Evolutionary conservation across 1,140 invertebrate genomes (phyloP), one percentile per base, ranked within the genome.

Genomic region (Tetramorium simillimum): DNA sequence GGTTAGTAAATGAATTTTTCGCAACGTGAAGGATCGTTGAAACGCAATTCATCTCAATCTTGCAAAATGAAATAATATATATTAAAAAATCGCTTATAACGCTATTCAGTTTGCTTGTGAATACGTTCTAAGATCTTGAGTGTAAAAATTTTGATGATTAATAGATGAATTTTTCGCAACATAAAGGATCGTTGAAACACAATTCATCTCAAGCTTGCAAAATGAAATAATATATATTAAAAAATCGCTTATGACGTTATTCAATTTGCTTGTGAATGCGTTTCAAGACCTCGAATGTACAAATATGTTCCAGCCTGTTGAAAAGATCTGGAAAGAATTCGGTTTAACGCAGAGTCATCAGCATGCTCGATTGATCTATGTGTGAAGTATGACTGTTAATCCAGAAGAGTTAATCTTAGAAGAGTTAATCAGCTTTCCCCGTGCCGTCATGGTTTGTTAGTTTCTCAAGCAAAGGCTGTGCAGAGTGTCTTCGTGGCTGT

Each of bases 401-500:
- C 33, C 3, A 80, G n/a, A 21, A 51, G 37, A 21, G 28, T 43
- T 76, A 51, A 65, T 77, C 6, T 10, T 40, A 70, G 14, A 24
- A 56, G 46, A 24, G 33, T 46, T 77, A 53, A 65, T 78, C 18
- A 43, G 6, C 7, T 33, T 60, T 49, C 2, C 53, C 53, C n/a
- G 7, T 10, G 43, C 6, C n/a, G 9, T 63, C 53, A 1, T 0
- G 49, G 16, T 33, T 33, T 51, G 65, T 62, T 62, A 75, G n/a
- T 60, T n/a, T 75, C 18, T 9, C 58, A 84, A 84, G 53, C 69
- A 51, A 24, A 43, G 53, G 14, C 21, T 75, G 12, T 67, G 5
- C 0, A 12, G 56, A 67, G 24, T 21, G 6, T 51, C 76, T 49
- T 86, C 7, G 9, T 33, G 24, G 6, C 10, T 77, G 92, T 95